A percentile compares a stretch with the other conserved stretches of the same genome.
These are phyloP conservation scores for Damaliscus lunatus DNA, from an alignment of 2,113 vertebrate genomes.

Conservation along the genomic window DNA sequence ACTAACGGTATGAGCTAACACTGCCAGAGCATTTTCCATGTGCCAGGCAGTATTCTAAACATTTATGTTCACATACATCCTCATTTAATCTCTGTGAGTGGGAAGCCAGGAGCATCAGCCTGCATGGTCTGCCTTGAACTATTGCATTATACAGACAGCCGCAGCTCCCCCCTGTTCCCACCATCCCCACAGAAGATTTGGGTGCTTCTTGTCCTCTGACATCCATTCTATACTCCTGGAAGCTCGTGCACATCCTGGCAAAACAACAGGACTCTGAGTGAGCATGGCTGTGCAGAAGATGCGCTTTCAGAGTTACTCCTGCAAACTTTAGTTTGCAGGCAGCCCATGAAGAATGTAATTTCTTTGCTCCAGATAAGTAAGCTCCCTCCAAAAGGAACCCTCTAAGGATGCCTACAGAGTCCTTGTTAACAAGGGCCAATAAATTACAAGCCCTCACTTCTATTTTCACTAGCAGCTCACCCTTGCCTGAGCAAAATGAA, in stretches of 20 bases:
- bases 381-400: background rate
- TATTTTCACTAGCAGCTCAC: slow-evolving; percentile 49
- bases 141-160: background rate
- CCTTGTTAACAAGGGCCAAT: slow-evolving; percentile 47
- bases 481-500: slow-evolving; percentile 29
- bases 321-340: background rate
- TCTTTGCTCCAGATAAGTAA: slow-evolving; percentile 33
- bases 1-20: background rate
- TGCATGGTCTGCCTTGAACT: background rate
- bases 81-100: background rate
- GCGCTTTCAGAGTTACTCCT: background rate
- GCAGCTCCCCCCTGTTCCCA: background rate
- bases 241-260: background rate
- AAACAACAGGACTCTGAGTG: background rate
- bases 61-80: background rate
- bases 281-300: background rate
- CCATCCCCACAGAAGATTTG: background rate
- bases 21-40: background rate
- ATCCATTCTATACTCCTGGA: background rate
- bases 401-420: slow-evolving; percentile 4
- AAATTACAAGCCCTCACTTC: slow-evolving; percentile 43
- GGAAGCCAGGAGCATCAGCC: background rate
- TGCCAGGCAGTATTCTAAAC: background rate
- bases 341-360: background rate
- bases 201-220: background rate